Percentiles rank a stretch among this genome's conserved stretches.
These are phyloP conservation scores for Nothoprocta pentlandii DNA, from an alignment of 2,113 vertebrate genomes.

Conservation along the genomic window DNA sequence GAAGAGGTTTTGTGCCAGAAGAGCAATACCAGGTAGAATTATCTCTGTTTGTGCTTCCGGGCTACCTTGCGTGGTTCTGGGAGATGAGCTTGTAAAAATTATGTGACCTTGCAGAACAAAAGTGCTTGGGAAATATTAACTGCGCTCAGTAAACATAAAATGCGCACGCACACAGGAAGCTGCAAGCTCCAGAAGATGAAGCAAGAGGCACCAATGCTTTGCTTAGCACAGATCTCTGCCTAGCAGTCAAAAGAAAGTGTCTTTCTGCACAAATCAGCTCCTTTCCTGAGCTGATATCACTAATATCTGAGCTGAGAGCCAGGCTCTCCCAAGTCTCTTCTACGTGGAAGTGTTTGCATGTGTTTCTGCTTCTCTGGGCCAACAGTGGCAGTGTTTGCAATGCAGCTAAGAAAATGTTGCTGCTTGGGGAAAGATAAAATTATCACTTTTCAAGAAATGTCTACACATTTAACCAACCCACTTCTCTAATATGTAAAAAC, in stretches of 20 bases:
- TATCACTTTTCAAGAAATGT: conserved; percentile 65
- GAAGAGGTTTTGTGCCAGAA: neutral
- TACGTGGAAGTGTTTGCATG: conserved; percentile 33
- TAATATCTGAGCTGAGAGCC: neutral
- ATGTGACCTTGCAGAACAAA: rapidly evolving
- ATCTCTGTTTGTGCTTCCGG: neutral
- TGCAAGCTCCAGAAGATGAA: neutral
- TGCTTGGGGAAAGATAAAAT: conserved; percentile 59
- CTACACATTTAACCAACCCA: conserved; percentile 60
- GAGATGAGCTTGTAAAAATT: neutral
- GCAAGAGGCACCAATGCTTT: neutral
- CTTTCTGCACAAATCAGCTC: neutral
- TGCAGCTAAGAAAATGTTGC: conserved; percentile 43
- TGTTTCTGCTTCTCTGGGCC: conserved; percentile 41
- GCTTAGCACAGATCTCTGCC: neutral
- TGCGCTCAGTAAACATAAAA: neutral
- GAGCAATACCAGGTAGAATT: neutral
- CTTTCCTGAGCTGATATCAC: neutral
- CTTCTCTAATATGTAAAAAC: conserved; percentile 19
- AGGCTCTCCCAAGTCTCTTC: conserved; percentile 47
- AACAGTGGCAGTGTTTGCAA: conserved; percentile 47
- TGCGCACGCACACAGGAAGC: neutral
- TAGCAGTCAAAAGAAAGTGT: neutral
- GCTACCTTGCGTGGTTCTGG: rapidly evolving
- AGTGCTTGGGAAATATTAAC: neutral